Percentiles rank a stretch among this genome's conserved stretches.
phyloP scores from a whole-genome alignment of 2,113 vertebrate genomes.

The Collichthys lucidus region DNA sequence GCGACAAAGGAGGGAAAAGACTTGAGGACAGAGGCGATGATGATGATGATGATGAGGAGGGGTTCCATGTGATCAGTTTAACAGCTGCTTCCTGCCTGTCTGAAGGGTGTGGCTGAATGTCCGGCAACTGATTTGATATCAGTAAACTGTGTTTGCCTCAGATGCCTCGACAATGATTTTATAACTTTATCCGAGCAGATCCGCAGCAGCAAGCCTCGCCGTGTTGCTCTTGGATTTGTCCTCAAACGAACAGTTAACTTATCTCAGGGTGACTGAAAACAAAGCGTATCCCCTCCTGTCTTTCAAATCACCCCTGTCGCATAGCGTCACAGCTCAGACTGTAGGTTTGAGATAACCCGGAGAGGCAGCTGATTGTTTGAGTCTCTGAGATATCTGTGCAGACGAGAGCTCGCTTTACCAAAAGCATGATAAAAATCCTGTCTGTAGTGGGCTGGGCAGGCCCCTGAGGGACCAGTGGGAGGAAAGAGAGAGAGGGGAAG shows the following conservation, averaged over 20 bases:
- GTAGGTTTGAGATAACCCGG: constrained; percentile 32
- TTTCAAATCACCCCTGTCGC: constrained; percentile 3
- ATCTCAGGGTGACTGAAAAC: constrained; percentile 43
- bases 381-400: constrained; percentile 33
- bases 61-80: constrained; percentile 38
- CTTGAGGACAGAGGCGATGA: constrained; percentile 21
- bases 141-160: neutral
- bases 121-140: constrained; percentile 44
- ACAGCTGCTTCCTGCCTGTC: constrained; percentile 65
- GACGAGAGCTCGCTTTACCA: constrained; percentile 27
- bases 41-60: constrained; percentile 19
- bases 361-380: constrained; percentile 46
- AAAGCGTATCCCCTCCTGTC: constrained; percentile 23
- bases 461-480: constrained; percentile 46
- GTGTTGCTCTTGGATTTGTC: constrained; percentile 59
- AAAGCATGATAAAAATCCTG: constrained; percentile 58
- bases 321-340: constrained; percentile 14
- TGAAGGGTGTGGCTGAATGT: constrained; percentile 52
- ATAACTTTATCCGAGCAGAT: constrained; percentile 11
- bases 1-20: constrained; percentile 60
- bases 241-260: neutral
- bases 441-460: constrained; percentile 32
- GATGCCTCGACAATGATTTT: constrained; percentile 8
- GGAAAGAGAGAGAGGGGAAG: constrained; percentile 19
- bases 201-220: constrained; percentile 10